Conservation (phyloP, 2,113 vertebrate genomes). For the Pedionomus torquatus region DNA sequence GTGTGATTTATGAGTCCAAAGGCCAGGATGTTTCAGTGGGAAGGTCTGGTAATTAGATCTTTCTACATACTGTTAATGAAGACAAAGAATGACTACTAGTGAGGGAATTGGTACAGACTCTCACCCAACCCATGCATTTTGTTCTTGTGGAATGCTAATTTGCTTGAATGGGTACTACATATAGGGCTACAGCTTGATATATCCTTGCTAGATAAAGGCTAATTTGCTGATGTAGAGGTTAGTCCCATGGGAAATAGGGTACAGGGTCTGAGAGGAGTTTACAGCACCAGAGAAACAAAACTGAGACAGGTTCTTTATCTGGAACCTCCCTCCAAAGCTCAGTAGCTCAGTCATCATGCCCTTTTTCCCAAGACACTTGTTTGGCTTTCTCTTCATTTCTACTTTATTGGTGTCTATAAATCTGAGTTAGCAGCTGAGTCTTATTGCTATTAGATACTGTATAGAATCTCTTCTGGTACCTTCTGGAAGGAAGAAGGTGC, state of each 20-base stretch:
- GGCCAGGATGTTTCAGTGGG: not conserved
- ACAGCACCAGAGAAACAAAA: not conserved
- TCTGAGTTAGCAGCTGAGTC: rapidly evolving
- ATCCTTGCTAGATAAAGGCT: too few species aligned
- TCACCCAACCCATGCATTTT: not conserved
- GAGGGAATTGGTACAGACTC: not conserved
- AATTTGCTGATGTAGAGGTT: not conserved
- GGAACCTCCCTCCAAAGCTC: not conserved
- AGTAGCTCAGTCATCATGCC: not conserved
- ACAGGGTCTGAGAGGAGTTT: not conserved
- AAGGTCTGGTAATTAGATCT: not conserved
- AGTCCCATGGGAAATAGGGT: not conserved
- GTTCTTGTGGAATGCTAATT: not conserved
- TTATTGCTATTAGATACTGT: not conserved
- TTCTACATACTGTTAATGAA: not conserved
- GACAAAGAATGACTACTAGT: not conserved
- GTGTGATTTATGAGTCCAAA: not conserved
- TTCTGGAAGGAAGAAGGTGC: not conserved
- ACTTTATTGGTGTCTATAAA: not conserved
- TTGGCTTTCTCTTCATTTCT: not conserved
- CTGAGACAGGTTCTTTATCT: not conserved
- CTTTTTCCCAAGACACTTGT: not conserved
- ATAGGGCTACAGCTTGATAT: too few species aligned
- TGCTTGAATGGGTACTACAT: too few species aligned
- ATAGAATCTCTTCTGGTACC: not conserved